Base-by-base conservation (phyloP, 1,140 invertebrate genomes). In the Spodoptera frugiperda region DNA sequence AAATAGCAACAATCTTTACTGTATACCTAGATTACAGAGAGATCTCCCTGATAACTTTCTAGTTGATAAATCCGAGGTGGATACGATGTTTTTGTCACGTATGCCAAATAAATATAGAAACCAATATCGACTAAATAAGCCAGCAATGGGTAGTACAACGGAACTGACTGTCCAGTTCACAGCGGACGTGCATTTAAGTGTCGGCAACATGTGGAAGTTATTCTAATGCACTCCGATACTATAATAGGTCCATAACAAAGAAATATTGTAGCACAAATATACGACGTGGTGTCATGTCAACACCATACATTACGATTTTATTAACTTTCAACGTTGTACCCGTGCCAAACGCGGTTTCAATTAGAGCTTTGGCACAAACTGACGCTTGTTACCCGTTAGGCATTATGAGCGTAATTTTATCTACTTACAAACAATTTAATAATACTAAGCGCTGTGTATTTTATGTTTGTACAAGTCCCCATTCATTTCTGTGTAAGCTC, bases 241-340 rank as follows among this genome's bases (percentile, higher is more conserved):
- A 53, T 53, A 53, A 17, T 53, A 53, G 54, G 19, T 21, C 0
- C 12, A 14, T 57, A 19, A 57, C 19, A 57, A 57, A 57, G 9
- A 2, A 17, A 19, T 55, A 49, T 48, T 48, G 63, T n/a, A 15
- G 21, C 44, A 67, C 44, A 3, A 65, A 65, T 48, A 48, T 15
- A 67, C 15, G n/a, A 49, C 48, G 17, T 12, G 19, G 44, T 48
- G 44, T 48, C 44, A 46, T 49, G 44, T 67, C 59, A 63, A 44
- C n/a, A 63, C 33, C 59, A 63, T 63, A 63, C 33, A 63, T 44
- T 44, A 63, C 59, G 12, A 63, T 67, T 67, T 67, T 67, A 67
- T 67, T 67, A 67, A 67, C 63, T 67, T 25, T n/a, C 44, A 67
- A 67, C 33, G 44, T 4, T 48, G 44, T 67, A 19, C 21, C 39